Evolutionary conservation across 2,888 invertebrate species (phyloP), one percentile per base, ranked within the genome.

Genomic region (Trichogramma evanescens): DNA sequence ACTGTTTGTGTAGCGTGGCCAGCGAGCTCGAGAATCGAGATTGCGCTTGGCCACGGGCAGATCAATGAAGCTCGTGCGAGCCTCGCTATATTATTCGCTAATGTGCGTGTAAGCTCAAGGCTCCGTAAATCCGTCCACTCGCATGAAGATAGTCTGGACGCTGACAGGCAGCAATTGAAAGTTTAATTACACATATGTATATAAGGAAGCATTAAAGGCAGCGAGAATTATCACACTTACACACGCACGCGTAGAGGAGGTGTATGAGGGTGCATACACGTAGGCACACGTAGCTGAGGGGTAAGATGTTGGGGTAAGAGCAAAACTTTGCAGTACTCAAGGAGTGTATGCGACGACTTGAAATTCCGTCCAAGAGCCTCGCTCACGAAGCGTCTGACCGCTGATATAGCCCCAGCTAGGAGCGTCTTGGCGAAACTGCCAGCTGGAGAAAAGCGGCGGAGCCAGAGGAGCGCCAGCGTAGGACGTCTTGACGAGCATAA

Each of bases 401-500:
- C 53, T 26, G 26, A 26, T 26, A 26, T 26, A 43, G 49, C n/a
- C 50, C 50, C 50, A 45, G 4, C 40, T 40, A 41, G 57, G 45
- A 48, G 46, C 53, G 5, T 56, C 58, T 26, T 26, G 26, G 26
- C 26, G 26, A 26, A 26, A 26, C 26, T 26, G 26, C 26, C 43
- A n/a, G 48, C 52, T 39, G 41, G 38, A 51, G 57, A 46, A 26
- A 46, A 59, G 58, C 55, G 60, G 43, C 26, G 50, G 38, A 13
- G 10, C 56, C 46, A 43, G 38, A 54, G 51, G 56, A 50, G 46
- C 43, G 6, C 38, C 10, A 43, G 54, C 53, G 52, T 9, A 57
- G 53, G 63, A 63, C 59, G 52, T 66, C 66, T 68, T 71, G 73
- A 73, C 71, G 71, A 73, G 71, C 71, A 69, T 69, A 70, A 74